Percentiles rank a stretch among this genome's conserved stretches.
phyloP scores from a whole-genome alignment of 2,888 invertebrate species.

The Trichopoda pennipes region DNA sequence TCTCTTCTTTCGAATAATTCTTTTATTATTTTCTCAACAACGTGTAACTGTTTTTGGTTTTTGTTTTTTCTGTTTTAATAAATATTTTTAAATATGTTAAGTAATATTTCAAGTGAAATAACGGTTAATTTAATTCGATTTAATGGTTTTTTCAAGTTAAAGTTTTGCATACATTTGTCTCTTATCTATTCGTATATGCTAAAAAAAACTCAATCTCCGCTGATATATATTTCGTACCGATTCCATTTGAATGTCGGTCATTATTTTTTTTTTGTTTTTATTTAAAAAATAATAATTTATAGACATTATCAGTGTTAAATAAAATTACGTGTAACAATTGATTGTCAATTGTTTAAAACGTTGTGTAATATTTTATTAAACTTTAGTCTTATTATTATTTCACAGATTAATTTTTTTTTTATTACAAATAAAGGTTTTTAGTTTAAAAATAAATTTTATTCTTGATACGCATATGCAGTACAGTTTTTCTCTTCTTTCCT shows the following conservation, averaged over 20 bases:
- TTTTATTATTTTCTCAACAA: no score
- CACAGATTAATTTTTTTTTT: no score
- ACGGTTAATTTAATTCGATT: slow-evolving; percentile 2
- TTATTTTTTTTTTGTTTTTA: background rate
- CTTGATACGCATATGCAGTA: background rate
- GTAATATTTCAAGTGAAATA: background rate
- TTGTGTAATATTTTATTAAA: no score
- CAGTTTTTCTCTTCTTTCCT: background rate
- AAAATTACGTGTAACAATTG: background rate
- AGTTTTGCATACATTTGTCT: slow-evolving; percentile 12
- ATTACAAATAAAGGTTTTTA: no score
- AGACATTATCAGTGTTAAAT: slow-evolving; percentile 1
- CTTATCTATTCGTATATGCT: slow-evolving; percentile 4
- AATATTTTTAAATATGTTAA: background rate
- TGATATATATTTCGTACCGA: slow-evolving; percentile 18
- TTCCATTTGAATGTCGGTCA: slow-evolving; percentile 31
- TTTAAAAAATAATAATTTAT: slow-evolving; percentile 4
- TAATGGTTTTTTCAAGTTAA: background rate
- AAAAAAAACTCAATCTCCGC: slow-evolving; percentile 3
- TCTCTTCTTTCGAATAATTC: no score
- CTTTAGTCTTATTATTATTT: no score
- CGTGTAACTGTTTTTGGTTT: background rate
- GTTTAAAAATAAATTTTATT: no score
- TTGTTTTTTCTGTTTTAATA: background rate
- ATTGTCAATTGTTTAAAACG: no score